Evolutionary conservation across 2,113 vertebrate genomes (phyloP).

Genomic region (Lethenteron reissneri): DNA sequence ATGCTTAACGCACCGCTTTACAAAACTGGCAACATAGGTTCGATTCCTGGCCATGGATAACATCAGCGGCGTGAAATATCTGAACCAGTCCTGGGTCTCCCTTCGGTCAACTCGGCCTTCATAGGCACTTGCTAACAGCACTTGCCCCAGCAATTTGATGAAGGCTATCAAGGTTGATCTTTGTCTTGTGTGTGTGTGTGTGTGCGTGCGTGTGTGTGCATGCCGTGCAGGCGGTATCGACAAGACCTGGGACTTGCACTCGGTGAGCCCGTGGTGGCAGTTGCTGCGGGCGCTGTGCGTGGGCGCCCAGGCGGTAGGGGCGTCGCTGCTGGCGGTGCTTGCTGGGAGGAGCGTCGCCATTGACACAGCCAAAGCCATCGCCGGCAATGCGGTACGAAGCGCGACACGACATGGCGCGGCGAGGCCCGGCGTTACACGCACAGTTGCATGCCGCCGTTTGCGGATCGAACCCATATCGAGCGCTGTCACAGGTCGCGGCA

Average conservation of each 20-base stretch:
- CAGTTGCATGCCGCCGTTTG: no score
- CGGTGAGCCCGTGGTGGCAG: conserved; percentile 87
- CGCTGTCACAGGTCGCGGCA: no score
- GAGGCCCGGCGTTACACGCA: no score
- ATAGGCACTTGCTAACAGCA: no score
- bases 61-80: no score
- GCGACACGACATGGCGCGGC: not conserved
- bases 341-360: conserved; percentile 48
- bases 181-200: conserved; percentile 1
- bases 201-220: not conserved
- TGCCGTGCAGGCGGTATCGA: conserved; percentile 39
- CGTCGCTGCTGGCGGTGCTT: conserved; percentile 51
- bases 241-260: conserved; percentile 64
- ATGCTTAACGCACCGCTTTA: no score
- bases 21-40: no score
- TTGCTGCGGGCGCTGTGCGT: conserved; percentile 56
- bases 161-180: not conserved
- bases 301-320: conserved; percentile 48
- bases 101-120: no score
- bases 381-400: conserved; percentile 35
- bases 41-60: no score
- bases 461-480: no score
- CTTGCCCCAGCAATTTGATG: no score
- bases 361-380: conserved; percentile 30
- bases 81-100: no score